Conservation (phyloP, 2,888 invertebrate species). For the Ennomos erosarius region DNA sequence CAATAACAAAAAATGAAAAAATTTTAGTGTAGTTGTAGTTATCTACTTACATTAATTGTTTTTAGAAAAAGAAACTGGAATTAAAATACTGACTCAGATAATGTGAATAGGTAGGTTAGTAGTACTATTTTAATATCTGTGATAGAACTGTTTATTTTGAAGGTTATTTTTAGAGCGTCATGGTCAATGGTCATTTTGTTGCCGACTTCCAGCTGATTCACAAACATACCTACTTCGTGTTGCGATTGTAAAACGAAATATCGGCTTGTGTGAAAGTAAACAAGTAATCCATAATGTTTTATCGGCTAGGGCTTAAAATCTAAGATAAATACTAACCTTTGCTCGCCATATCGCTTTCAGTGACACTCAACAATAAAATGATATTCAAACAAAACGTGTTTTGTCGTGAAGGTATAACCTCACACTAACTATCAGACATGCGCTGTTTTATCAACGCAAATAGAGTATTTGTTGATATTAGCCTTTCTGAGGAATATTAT, state of each 20-base stretch:
- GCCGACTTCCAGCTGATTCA: background rate
- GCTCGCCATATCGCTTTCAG: slow-evolving; percentile 21
- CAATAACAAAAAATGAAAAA: too few species aligned
- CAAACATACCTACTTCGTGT: too few species aligned
- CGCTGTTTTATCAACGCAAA: slow-evolving; percentile 45
- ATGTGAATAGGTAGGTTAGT: too few species aligned
- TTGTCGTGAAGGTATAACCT: slow-evolving; percentile 35
- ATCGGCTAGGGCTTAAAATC: slow-evolving; percentile 8
- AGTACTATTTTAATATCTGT: too few species aligned
- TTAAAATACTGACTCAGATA: too few species aligned
- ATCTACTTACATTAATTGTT: too few species aligned
- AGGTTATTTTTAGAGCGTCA: background rate
- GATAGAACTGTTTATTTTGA: background rate
- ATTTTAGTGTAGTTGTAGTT: too few species aligned
- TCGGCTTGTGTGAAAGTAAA: slow-evolving; percentile 35
- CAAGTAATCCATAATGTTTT: background rate
- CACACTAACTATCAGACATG: slow-evolving; percentile 41
- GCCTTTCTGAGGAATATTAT: background rate
- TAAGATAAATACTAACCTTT: slow-evolving; percentile 52
- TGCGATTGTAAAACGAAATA: too few species aligned
- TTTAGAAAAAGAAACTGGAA: too few species aligned
- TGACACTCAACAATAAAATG: slow-evolving; percentile 41
- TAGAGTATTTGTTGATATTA: slow-evolving; percentile 33
- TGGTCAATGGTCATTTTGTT: background rate
- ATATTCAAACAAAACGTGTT: slow-evolving; percentile 43